Conservation (phyloP, 1,140 invertebrate genomes). For the Portunus trituberculatus region DNA sequence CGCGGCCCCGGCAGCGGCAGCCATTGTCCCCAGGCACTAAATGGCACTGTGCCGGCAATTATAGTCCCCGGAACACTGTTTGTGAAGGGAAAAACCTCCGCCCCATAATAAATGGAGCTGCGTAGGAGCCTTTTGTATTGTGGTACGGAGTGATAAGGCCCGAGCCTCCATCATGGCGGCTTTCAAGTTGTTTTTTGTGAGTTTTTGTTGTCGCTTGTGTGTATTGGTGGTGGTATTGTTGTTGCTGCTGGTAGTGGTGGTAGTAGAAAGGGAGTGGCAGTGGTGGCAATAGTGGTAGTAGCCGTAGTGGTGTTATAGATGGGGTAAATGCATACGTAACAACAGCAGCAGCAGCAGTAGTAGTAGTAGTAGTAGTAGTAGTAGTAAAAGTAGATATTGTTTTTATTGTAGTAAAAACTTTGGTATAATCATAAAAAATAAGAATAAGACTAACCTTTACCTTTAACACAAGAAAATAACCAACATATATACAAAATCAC, state of each 20-base stretch:
- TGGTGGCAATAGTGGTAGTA: background rate
- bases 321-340: too few species aligned
- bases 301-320: background rate
- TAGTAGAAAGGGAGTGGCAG: background rate
- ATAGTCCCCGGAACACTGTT: constrained; percentile 20
- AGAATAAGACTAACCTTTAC: too few species aligned
- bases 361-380: too few species aligned
- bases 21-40: constrained; percentile 18
- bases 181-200: background rate
- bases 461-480: too few species aligned
- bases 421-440: too few species aligned
- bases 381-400: too few species aligned
- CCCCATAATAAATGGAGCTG: background rate
- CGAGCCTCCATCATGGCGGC: background rate
- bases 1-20: background rate
- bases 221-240: background rate
- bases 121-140: background rate
- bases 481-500: too few species aligned
- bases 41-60: constrained; percentile 18
- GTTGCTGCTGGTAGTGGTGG: background rate
- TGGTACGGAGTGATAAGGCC: background rate
- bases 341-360: too few species aligned
- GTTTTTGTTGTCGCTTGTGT: background rate
- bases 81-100: constrained; percentile 11
- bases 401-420: too few species aligned